phyloP scores from a whole-genome alignment of 2,888 invertebrate genomes.

The Cryptocephalus primarius region DNA sequence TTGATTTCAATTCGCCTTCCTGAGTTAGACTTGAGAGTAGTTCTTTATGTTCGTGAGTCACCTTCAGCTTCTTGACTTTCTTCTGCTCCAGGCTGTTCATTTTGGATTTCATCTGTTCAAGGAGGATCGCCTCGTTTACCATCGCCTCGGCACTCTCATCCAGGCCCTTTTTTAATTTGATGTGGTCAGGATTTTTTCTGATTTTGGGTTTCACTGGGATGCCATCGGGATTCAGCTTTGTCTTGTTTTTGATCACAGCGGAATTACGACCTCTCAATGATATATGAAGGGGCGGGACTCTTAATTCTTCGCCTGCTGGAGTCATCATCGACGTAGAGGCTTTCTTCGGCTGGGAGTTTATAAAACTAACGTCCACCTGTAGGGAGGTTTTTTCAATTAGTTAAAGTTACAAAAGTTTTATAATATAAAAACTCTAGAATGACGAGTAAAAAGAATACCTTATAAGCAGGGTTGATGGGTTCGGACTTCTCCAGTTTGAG shows the following conservation, averaged over 20 bases:
- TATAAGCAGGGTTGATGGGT: constrained; percentile 67
- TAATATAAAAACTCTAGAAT: too few relatives aligned
- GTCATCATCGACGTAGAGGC: constrained; percentile 21
- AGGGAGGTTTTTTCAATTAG: background rate
- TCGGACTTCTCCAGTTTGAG: constrained; percentile 76
- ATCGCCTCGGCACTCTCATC: background rate
- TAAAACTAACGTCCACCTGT: constrained; percentile 46
- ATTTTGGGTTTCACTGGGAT: constrained; percentile 24
- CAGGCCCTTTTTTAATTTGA: constrained; percentile 15
- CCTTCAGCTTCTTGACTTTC: constrained; percentile 29
- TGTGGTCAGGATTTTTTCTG: constrained; percentile 22
- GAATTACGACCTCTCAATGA: constrained; percentile 76
- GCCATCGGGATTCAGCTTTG: constrained; percentile 32
- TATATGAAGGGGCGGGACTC: constrained; percentile 83
- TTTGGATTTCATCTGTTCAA: constrained; percentile 9
- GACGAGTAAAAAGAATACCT: constrained; percentile 26
- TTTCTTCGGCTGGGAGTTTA: constrained; percentile 44
- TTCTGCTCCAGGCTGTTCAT: constrained; percentile 18
- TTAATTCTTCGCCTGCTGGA: constrained; percentile 50
- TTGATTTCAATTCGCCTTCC: constrained; percentile 19
- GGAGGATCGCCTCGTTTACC: background rate
- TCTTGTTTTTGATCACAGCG: constrained; percentile 69
- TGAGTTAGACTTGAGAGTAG: constrained; percentile 16
- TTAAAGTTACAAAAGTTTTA: too few relatives aligned
- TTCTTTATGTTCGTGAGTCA: constrained; percentile 25